Percentiles rank a stretch among this genome's conserved stretches.
phyloP scores from a whole-genome alignment of 2,113 vertebrate species.

The Megaleporinus macrocephalus region DNA sequence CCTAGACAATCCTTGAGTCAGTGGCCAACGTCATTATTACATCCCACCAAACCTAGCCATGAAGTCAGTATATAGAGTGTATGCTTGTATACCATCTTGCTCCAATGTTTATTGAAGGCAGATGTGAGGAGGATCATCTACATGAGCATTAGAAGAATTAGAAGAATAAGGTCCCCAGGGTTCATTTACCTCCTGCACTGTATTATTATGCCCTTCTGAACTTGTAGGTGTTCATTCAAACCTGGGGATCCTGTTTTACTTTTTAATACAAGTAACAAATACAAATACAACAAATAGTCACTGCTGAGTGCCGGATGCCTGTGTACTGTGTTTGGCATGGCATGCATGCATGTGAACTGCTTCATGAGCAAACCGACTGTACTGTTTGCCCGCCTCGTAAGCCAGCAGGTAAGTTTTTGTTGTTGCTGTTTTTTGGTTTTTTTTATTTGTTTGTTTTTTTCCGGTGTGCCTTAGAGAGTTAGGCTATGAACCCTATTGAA shows the following conservation, averaged over 20 bases:
- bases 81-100: no score
- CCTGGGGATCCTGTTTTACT: background rate
- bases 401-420: conserved; percentile 69
- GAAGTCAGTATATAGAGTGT: background rate
- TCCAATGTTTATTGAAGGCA: no score
- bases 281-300: no score
- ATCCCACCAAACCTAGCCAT: background rate
- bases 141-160: no score
- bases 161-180: no score
- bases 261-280: no score
- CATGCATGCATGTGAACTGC: conserved; percentile 56
- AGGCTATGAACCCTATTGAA: conserved; percentile 87
- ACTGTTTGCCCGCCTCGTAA: conserved; percentile 62
- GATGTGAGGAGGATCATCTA: no score
- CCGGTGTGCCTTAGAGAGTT: conserved; percentile 79
- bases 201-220: background rate
- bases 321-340: conserved; percentile 52
- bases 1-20: background rate
- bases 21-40: background rate
- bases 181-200: no score
- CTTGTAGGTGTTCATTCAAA: background rate
- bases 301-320: conserved; percentile 15
- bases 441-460: no score
- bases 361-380: conserved; percentile 57
- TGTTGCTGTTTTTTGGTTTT: no score